phyloP scores from a whole-genome alignment of 1,140 invertebrate genomes.

The Drosophila nannoptera region DNA sequence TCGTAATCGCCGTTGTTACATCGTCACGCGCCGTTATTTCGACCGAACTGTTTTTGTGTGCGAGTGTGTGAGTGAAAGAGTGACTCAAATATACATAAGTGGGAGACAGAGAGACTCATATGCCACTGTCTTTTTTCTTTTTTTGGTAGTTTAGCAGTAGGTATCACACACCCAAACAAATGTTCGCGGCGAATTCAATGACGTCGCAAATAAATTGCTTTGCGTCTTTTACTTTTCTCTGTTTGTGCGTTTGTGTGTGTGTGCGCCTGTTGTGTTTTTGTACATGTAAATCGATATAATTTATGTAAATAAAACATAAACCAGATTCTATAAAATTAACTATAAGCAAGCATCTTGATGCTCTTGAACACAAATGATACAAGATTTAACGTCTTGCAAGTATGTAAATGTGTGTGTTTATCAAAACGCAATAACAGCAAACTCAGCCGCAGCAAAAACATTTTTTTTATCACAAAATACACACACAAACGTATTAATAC shows the following conservation, averaged over 20 bases:
- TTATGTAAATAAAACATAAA: slow-evolving; percentile 63
- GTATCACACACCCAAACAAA: slow-evolving; percentile 28
- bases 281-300: slow-evolving; percentile 67
- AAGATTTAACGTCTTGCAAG: slow-evolving; percentile 56
- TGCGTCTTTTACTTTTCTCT: slow-evolving; percentile 44
- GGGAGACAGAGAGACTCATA: slow-evolving; percentile 41
- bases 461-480: slow-evolving; percentile 50
- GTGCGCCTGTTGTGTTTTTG: slow-evolving; percentile 42
- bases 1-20: slow-evolving; percentile 37
- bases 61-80: slow-evolving; percentile 24
- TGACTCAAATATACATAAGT: slow-evolving; percentile 48
- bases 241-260: slow-evolving; percentile 25
- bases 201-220: slow-evolving; percentile 67
- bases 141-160: slow-evolving; percentile 43
- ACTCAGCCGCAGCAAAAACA: slow-evolving; percentile 16
- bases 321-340: slow-evolving; percentile 34
- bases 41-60: slow-evolving; percentile 21
- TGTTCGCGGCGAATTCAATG: slow-evolving; percentile 71
- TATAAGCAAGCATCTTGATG: slow-evolving; percentile 3
- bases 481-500: not conserved
- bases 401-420: slow-evolving; percentile 27
- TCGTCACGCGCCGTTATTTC: slow-evolving; percentile 66
- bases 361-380: slow-evolving; percentile 26
- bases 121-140: slow-evolving; percentile 18
- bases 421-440: slow-evolving; percentile 50